Conservation (phyloP, 2,113 vertebrate species). For the Myanophis thanlyinensis region DNA sequence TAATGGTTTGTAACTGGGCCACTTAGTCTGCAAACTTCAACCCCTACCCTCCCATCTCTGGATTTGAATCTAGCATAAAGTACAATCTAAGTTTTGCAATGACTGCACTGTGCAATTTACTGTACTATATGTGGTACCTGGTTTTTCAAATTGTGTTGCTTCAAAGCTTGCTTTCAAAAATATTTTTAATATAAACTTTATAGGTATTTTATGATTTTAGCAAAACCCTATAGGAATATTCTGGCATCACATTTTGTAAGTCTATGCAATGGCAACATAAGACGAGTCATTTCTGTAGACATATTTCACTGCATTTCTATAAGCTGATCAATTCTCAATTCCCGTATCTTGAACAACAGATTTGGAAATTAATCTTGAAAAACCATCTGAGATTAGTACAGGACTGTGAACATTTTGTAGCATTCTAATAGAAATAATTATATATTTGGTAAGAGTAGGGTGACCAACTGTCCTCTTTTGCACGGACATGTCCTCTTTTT, state of each 20-base stretch:
- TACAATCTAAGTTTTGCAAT: background rate
- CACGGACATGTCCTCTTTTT: too few relatives aligned
- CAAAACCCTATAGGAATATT: background rate
- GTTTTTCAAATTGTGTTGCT: constrained; percentile 23
- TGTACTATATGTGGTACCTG: background rate
- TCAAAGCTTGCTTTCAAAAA: constrained; percentile 31
- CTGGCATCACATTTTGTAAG: background rate
- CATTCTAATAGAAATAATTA: background rate
- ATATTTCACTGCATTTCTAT: background rate
- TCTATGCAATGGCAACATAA: background rate
- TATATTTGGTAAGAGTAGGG: background rate
- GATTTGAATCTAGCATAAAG: constrained; percentile 29
- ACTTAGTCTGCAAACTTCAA: constrained; percentile 39
- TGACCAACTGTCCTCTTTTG: too few relatives aligned
- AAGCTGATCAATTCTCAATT: background rate
- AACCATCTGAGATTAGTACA: background rate
- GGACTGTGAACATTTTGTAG: background rate
- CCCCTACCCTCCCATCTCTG: constrained; percentile 7
- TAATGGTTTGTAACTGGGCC: constrained; percentile 52
- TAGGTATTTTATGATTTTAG: background rate
- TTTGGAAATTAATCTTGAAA: background rate
- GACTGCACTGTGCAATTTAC: constrained; percentile 18
- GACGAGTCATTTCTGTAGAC: background rate
- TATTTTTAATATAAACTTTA: constrained; percentile 19
- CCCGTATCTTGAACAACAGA: background rate